phyloP scores from a whole-genome alignment of 2,113 vertebrate species.

The Pelecanoides urinatrix region DNA sequence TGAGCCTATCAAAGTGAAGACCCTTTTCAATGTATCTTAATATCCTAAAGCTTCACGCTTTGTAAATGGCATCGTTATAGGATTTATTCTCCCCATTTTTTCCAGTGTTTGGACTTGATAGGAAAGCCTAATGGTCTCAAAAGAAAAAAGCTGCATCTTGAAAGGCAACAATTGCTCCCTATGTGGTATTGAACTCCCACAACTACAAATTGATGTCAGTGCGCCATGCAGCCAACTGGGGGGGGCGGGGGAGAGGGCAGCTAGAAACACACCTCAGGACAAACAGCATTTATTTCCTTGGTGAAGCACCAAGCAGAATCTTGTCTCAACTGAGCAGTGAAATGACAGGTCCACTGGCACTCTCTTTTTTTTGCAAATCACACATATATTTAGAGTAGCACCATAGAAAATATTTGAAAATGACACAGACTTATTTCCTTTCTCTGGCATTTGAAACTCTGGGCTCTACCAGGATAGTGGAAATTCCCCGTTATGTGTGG shows the following conservation, averaged over 20 bases:
- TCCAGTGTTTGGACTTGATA: not conserved
- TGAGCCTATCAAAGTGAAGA: not conserved
- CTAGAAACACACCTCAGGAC: not conserved
- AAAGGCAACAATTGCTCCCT: not conserved
- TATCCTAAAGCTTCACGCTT: not conserved
- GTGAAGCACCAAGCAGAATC: not conserved
- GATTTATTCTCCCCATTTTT: not conserved
- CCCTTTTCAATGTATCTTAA: not conserved
- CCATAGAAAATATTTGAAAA: not conserved
- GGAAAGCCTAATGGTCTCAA: not conserved
- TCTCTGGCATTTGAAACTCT: not conserved
- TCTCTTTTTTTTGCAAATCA: not conserved
- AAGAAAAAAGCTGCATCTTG: not conserved
- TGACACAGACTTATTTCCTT: not conserved
- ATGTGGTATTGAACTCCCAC: not conserved
- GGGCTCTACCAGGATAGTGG: not conserved
- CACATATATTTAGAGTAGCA: not conserved
- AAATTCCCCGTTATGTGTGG: not conserved
- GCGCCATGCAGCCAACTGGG: not conserved
- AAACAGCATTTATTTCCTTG: not conserved
- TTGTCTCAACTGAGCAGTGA: not conserved
- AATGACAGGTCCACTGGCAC: not conserved
- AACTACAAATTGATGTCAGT: not conserved
- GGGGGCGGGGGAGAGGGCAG: not conserved
- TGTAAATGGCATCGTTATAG: not conserved